phyloP scores from a whole-genome alignment of 2,888 invertebrate genomes.

The Malthinus flaveolus region DNA sequence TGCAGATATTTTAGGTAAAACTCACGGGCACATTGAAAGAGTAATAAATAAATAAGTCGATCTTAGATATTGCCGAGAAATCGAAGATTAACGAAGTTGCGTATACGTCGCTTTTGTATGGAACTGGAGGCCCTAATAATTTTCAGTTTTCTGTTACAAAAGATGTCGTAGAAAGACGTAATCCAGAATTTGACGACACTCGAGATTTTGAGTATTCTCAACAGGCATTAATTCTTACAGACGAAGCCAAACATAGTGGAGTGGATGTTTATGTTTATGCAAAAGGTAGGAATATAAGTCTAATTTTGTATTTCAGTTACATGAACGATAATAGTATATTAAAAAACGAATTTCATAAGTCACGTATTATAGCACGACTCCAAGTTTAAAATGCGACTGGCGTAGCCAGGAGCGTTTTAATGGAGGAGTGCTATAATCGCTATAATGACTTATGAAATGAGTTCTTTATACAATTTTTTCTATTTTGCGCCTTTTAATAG shows the following conservation, averaged over 20 bases:
- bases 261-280: slow-evolving; percentile 88
- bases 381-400: too few relatives aligned
- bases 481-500: too few relatives aligned
- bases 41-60: not conserved
- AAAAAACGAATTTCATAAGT: too few relatives aligned
- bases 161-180: slow-evolving; percentile 57
- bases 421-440: too few relatives aligned
- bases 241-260: slow-evolving; percentile 80
- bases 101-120: slow-evolving; percentile 79
- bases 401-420: too few relatives aligned
- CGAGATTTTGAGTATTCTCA: slow-evolving; percentile 70
- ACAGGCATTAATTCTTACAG: slow-evolving; percentile 69
- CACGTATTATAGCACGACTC: too few relatives aligned
- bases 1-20: slow-evolving; percentile 68
- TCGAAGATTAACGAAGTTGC: slow-evolving; percentile 67
- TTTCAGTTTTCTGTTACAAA: slow-evolving; percentile 58
- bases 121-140: slow-evolving; percentile 73
- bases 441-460: too few relatives aligned
- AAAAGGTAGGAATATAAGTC: slow-evolving; percentile 56
- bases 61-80: slow-evolving; percentile 62
- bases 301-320: too few relatives aligned
- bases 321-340: too few relatives aligned
- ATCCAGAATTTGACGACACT: slow-evolving; percentile 65
- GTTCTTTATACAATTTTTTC: too few relatives aligned
- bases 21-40: not conserved